These are phyloP conservation scores for Hycleus cichorii DNA, from an alignment of 1,140 invertebrate genomes.

Conservation along the genomic window DNA sequence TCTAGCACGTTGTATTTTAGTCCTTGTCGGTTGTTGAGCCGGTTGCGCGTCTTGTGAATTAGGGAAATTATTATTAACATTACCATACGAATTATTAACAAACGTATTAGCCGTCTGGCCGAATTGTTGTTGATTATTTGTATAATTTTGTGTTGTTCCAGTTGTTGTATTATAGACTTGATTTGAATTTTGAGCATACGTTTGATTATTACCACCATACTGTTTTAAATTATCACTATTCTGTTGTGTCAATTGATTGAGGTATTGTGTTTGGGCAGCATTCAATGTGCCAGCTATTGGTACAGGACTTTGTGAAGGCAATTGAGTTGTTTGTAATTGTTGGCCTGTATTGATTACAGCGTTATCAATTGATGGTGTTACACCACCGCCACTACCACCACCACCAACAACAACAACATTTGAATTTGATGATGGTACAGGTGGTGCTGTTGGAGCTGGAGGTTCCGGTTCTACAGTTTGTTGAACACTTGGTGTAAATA, in stretches of 20 bases:
- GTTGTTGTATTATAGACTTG: constrained; percentile 17
- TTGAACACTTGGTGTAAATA: constrained; percentile 69
- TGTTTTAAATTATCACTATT: constrained; percentile 39
- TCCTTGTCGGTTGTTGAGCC: constrained; percentile 49
- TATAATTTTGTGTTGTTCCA: constrained; percentile 7
- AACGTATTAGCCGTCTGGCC: constrained; percentile 18
- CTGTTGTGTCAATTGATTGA: constrained; percentile 55
- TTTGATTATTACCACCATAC: constrained; percentile 1
- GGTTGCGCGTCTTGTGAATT: constrained; percentile 29
- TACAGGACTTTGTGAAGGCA: constrained; percentile 32
- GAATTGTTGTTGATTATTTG: constrained; percentile 20
- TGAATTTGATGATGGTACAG: too few relatives aligned
- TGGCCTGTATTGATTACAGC: constrained; percentile 11
- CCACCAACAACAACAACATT: neutral
- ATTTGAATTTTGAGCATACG: constrained; percentile 17
- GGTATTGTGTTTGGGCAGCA: constrained; percentile 64
- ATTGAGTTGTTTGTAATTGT: constrained; percentile 20
- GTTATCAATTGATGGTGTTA: constrained; percentile 1
- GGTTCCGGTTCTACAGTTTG: constrained; percentile 12
- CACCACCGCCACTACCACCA: neutral
- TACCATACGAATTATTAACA: constrained; percentile 19
- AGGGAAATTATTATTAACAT: constrained; percentile 23
- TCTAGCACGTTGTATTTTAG: constrained; percentile 67
- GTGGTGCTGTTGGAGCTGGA: too few relatives aligned
- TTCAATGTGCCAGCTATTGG: constrained; percentile 45